Evolutionary conservation across 2,888 invertebrate genomes (phyloP), one percentile per base, ranked within the genome.

Genomic region (Netelia melanura): DNA sequence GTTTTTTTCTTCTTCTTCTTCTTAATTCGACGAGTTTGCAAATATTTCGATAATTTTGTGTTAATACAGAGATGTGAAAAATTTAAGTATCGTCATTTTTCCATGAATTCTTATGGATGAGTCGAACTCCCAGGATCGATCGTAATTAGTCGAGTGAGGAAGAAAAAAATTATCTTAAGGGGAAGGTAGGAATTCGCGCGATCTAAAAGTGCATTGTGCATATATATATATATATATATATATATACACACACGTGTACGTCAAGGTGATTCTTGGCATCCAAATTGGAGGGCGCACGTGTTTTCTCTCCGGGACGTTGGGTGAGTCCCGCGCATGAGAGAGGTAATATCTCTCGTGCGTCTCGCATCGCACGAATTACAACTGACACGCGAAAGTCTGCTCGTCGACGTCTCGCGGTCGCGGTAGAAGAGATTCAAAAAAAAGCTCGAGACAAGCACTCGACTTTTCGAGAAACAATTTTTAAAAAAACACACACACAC

Each of bases 351-450:
- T 70, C 70, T 78, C 78, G 78, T 77, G 77, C 72, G 81, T 81
- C 84, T 77, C 84, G 77, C 76, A 80, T 72, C 84, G 71, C 77
- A 70, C 84, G 81, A 84, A 84, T 81, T 78, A 78, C 81, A 58
- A 17, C 77, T 64, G 77, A 81, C 84, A 84, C 81, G 77, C 84
- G 68, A 84, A 80, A 84, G 77, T 84, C 77, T 64, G 81, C 72
- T 56, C 61, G 52, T 65, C 9, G 48, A 48, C 58, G 58, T 58
- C 58, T 58, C 71, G 67, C 58, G n/a, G 65, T 65, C 38, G 44
- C 67, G 21, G 30, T 5, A 30, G 38, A 23, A 72, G 23, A 65
- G 61, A 76, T 72, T 77, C 62, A 74, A 81, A 74, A 44, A 44
- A 74, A 21, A 43, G 23, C 10, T 5, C 14, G 30, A 43, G 17